Percentiles rank a stretch among this genome's conserved stretches.
phyloP scores from a whole-genome alignment of 2,113 vertebrate genomes.

The Tenebrosternarchus preto region DNA sequence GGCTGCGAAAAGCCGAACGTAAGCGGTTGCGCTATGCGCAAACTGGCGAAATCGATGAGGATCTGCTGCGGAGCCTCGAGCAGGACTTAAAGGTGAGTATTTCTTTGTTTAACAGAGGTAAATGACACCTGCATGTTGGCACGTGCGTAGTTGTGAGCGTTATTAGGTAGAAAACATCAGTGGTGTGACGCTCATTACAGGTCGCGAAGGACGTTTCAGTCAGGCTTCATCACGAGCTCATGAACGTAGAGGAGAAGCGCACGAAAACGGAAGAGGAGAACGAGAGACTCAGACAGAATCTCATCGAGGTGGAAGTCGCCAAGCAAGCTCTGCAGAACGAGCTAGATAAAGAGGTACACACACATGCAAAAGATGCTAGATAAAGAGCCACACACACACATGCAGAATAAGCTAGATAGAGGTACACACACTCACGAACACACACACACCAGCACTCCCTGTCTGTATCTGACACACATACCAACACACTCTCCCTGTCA shows the following conservation, averaged over 20 bases:
- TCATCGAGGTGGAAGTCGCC: slow-evolving; percentile 93
- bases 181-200: slow-evolving; percentile 64
- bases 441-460: slow-evolving; percentile 12
- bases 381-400: slow-evolving; percentile 4
- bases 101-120: too few species aligned
- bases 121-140: too few species aligned
- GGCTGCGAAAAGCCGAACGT: slow-evolving; percentile 94
- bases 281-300: slow-evolving; percentile 90
- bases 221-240: slow-evolving; percentile 93
- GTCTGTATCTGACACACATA: too few species aligned
- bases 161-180: neutral
- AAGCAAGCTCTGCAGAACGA: slow-evolving; percentile 96
- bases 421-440: too few species aligned
- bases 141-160: too few species aligned
- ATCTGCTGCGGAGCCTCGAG: slow-evolving; percentile 93
- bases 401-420: too few species aligned
- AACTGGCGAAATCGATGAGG: slow-evolving; percentile 90
- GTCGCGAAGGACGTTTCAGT: slow-evolving; percentile 97
- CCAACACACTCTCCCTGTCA: neutral
- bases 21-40: slow-evolving; percentile 90
- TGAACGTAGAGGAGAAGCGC: slow-evolving; percentile 96
- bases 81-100: slow-evolving; percentile 91
- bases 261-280: slow-evolving; percentile 96
- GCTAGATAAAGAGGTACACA: slow-evolving; percentile 87
- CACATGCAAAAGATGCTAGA: slow-evolving; percentile 1